Evolutionary conservation across 2,113 vertebrate species (phyloP), one percentile per base, ranked within the genome.

Genomic region (Pterocles gutturalis): DNA sequence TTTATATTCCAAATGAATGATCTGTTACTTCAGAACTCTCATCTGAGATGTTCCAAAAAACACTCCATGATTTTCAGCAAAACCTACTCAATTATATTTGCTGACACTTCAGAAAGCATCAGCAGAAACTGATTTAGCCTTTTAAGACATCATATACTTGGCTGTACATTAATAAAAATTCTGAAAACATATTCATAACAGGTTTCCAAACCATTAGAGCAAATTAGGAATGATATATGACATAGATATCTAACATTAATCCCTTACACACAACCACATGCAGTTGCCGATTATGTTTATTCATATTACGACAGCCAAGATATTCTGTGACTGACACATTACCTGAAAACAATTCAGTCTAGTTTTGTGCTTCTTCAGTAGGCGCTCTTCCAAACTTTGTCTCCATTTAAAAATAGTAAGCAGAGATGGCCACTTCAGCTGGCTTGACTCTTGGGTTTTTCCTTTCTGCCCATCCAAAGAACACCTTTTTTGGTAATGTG

Each of bases 321-420:
- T 70, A 65, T 15, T 71, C 78, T 92, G 65, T 57, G 49, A 83
- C 60, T 83, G 69, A 72, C 43, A 61, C 78, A 60, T 98, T 96
- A 98, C 97, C 98, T 98, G 98, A 87, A 97, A 97, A 54, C 94
- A 97, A 80, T 96, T 96, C 92, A 96, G 48, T 34, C 36, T 88
- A 82, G 71, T 94, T 79, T 83, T 75, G 36, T 93, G 92, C 57
- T 94, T 97, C 96, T 97, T 98, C 89, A 97, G 97, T 36, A 98
- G 96, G 67, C 97, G 97, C 58, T 98, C 96, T 15, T 97, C 94
- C 93, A 98, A 57, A 51, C 64, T 98, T 66, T 98, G 97, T 67
- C 97, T 98, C 98, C 98, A 98, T 81, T 93, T 98, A 96, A 97
- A 97, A 75, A 98, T 80, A 31, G 97, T 97, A 43, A 97, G 89